Evolutionary conservation across 1,140 invertebrate species (phyloP).

Genomic region (Hormaphis cornu): DNA sequence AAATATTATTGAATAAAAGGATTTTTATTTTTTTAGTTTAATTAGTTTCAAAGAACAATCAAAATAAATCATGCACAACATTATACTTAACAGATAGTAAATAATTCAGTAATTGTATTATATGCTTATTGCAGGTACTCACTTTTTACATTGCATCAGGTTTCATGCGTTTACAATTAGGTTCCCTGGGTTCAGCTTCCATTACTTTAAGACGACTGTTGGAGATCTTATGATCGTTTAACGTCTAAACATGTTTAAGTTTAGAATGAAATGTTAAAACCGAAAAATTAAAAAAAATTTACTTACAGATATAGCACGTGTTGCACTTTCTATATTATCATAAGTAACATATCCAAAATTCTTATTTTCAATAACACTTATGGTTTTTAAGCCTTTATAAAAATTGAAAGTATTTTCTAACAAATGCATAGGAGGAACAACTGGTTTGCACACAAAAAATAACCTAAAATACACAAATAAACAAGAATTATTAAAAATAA

Average conservation of each 20-base stretch:
- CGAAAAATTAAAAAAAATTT: not conserved
- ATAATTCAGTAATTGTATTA: no score
- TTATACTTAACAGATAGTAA: not conserved
- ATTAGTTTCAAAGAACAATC: no score
- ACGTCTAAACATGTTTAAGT: constrained; percentile 43
- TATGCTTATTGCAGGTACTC: not conserved
- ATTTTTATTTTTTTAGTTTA: no score
- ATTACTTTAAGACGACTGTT: constrained; percentile 77
- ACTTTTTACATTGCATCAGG: constrained; percentile 5
- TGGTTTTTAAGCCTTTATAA: constrained; percentile 87
- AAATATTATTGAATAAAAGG: no score
- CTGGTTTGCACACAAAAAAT: constrained; percentile 71
- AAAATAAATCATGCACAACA: not conserved
- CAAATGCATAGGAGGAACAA: constrained; percentile 66
- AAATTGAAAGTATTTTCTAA: constrained; percentile 81
- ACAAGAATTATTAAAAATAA: constrained; percentile 33
- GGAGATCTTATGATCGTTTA: constrained; percentile 74
- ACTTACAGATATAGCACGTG: constrained; percentile 61
- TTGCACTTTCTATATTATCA: constrained; percentile 64
- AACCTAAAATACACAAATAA: constrained; percentile 42
- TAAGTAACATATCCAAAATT: constrained; percentile 89
- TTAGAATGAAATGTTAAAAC: constrained; percentile 12
- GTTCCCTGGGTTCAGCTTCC: constrained; percentile 70
- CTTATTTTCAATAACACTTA: constrained; percentile 77
- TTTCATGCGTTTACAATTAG: constrained; percentile 40